Percentiles rank a stretch among this genome's conserved stretches.
Evolutionary conservation across 2,888 invertebrate species (phyloP).

Genomic region (Meghimatium bilineatum): DNA sequence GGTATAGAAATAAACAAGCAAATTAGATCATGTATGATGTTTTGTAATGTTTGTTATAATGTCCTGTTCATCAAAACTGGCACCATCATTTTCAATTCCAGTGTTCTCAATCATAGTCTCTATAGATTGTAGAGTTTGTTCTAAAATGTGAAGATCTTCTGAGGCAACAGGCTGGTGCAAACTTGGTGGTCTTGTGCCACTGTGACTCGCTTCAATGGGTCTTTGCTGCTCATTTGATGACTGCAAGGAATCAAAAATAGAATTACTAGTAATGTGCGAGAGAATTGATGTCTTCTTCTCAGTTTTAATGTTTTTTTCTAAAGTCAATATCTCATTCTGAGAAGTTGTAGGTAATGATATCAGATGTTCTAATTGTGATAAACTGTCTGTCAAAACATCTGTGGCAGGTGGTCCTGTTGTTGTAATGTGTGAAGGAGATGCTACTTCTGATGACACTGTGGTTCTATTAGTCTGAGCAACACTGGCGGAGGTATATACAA

Average conservation of each 20-base stretch:
- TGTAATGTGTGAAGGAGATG: slow-evolving; percentile 2
- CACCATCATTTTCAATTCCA: slow-evolving; percentile 23
- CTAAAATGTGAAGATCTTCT: slow-evolving; percentile 26
- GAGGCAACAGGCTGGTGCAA: slow-evolving; percentile 31
- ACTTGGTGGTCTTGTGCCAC: background rate
- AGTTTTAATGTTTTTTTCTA: background rate
- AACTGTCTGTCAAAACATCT: background rate
- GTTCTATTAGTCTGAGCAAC: background rate
- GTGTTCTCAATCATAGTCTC: slow-evolving; percentile 20
- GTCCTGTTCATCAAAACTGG: slow-evolving; percentile 28
- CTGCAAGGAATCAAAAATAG: background rate
- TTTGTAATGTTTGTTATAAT: background rate
- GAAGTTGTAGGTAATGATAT: background rate
- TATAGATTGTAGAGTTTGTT: slow-evolving; percentile 40
- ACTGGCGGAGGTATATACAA: background rate
- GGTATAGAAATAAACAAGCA: too few relatives aligned
- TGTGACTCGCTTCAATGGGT: background rate
- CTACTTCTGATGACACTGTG: background rate
- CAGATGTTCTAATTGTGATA: background rate
- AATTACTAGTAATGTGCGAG: background rate
- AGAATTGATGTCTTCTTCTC: background rate
- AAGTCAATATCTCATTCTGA: background rate
- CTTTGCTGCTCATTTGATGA: background rate
- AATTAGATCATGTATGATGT: background rate
- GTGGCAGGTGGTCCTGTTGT: background rate